A percentile compares a stretch with the other conserved stretches of the same genome.
Evolutionary conservation across 2,797 vertebrate genomes (phyloP).

Genomic region (Sibirionetta formosa): DNA sequence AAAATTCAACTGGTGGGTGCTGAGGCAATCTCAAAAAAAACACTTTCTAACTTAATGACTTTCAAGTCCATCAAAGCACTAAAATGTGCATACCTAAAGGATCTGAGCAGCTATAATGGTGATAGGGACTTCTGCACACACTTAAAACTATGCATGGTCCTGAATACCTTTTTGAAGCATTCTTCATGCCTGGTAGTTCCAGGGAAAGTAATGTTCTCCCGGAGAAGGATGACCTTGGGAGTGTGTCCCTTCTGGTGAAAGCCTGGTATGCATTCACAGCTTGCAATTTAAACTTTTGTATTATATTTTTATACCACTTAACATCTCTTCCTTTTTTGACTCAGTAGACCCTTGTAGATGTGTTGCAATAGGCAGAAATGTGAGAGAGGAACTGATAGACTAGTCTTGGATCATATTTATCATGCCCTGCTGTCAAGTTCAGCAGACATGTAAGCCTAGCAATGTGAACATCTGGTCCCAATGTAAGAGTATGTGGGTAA

Average conservation of each 20-base stretch:
- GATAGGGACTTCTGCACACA: not conserved
- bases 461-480: not conserved
- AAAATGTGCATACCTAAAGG: not conserved
- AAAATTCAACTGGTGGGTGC: not conserved
- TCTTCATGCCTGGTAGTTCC: not conserved
- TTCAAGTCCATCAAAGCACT: not conserved
- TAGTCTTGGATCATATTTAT: not conserved
- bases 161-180: not conserved
- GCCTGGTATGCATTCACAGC: not conserved
- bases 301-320: not conserved
- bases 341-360: accelerated
- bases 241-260: not conserved
- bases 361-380: not conserved
- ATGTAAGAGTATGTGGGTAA: not conserved
- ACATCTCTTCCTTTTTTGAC: not conserved
- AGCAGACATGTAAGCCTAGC: not conserved
- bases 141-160: not conserved
- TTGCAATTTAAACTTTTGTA: not conserved
- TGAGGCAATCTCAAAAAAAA: not conserved
- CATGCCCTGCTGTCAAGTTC: not conserved
- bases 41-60: not conserved
- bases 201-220: not conserved
- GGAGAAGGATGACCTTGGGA: not conserved
- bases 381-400: not conserved
- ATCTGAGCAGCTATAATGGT: not conserved